A percentile compares a stretch with the other conserved stretches of the same genome.
Conservation (phyloP, 2,113 vertebrate species). For the Anolis carolinensis region DNA sequence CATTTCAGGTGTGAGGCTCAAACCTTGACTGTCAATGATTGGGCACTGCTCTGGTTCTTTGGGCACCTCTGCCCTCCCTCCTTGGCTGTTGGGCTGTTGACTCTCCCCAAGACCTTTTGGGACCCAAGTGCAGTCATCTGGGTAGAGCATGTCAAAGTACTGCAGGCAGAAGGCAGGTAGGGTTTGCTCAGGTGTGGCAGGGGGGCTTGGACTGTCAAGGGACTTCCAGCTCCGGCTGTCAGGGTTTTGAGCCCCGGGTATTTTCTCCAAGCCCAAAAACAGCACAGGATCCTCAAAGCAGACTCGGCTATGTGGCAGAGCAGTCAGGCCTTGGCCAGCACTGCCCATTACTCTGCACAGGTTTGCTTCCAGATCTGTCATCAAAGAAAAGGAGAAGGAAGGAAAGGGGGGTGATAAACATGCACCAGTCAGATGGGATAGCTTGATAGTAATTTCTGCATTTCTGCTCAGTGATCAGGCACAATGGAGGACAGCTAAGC, state of each 20-base stretch:
- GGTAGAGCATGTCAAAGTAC: slow-evolving; percentile 90
- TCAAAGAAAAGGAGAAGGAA: slow-evolving; percentile 27
- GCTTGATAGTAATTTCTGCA: slow-evolving; percentile 37
- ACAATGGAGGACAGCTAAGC: slow-evolving; percentile 68
- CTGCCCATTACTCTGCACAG: slow-evolving; percentile 80
- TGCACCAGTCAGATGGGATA: neutral
- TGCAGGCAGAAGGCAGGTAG: slow-evolving; percentile 84
- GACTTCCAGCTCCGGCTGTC: slow-evolving; percentile 74
- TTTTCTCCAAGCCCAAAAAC: slow-evolving; percentile 73
- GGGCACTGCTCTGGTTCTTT: slow-evolving; percentile 94
- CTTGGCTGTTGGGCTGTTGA: slow-evolving; percentile 10
- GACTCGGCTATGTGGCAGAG: slow-evolving; percentile 64
- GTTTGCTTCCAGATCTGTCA: slow-evolving; percentile 51
- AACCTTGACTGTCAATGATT: slow-evolving; percentile 92
- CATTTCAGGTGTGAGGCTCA: slow-evolving; percentile 79
- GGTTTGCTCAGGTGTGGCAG: slow-evolving; percentile 76
- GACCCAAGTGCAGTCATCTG: slow-evolving; percentile 80
- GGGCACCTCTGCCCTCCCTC: slow-evolving; percentile 33
- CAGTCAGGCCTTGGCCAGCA: slow-evolving; percentile 72
- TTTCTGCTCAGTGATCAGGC: slow-evolving; percentile 43
- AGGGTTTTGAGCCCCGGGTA: neutral
- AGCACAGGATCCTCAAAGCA: slow-evolving; percentile 75
- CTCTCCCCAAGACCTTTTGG: slow-evolving; percentile 70
- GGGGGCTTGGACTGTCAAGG: slow-evolving; percentile 69
- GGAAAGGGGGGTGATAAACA: slow-evolving; percentile 31